phyloP scores from a whole-genome alignment of 2,113 vertebrate species.

The Plectropomus leopardus region DNA sequence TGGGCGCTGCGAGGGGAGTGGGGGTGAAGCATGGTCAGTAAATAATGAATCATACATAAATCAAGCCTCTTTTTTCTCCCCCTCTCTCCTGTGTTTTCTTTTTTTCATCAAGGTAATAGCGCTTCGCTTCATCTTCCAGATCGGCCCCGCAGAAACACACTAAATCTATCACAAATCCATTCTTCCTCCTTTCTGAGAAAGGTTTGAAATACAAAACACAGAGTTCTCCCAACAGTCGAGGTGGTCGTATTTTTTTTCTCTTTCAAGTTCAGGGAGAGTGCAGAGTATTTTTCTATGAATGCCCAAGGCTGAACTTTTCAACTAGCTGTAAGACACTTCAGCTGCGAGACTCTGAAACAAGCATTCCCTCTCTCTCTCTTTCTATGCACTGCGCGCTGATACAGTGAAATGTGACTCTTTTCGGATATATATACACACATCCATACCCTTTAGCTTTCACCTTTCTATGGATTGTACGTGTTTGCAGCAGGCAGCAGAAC shows the following conservation, averaged over 20 bases:
- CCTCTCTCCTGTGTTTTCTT: constrained; percentile 9
- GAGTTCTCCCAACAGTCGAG: background rate
- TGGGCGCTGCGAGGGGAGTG: constrained; percentile 27
- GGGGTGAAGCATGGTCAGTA: constrained; percentile 77
- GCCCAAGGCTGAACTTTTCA: constrained; percentile 63
- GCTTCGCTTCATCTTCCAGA: constrained; percentile 53
- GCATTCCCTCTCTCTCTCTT: constrained; percentile 39
- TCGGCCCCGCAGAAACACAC: constrained; percentile 47
- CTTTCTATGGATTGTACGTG: constrained; percentile 28
- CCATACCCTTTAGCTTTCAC: constrained; percentile 46
- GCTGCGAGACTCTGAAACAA: constrained; percentile 2
- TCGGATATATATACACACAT: constrained; percentile 4
- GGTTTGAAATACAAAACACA: constrained; percentile 14
- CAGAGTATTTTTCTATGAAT: constrained; percentile 9
- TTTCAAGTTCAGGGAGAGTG: constrained; percentile 48
- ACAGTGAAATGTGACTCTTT: constrained; percentile 51
- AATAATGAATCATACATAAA: constrained; percentile 87
- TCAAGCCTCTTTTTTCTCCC: constrained; percentile 61
- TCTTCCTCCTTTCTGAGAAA: background rate
- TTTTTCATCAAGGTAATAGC: constrained; percentile 77
- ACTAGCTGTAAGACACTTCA: constrained; percentile 39
- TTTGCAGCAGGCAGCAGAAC: constrained; percentile 29
- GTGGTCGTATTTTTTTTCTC: background rate
- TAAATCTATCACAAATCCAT: constrained; percentile 38
- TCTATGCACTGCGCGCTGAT: constrained; percentile 44